Evolutionary conservation across 1,140 invertebrate genomes (phyloP).

Genomic region (Ptiloglossa arizonensis): DNA sequence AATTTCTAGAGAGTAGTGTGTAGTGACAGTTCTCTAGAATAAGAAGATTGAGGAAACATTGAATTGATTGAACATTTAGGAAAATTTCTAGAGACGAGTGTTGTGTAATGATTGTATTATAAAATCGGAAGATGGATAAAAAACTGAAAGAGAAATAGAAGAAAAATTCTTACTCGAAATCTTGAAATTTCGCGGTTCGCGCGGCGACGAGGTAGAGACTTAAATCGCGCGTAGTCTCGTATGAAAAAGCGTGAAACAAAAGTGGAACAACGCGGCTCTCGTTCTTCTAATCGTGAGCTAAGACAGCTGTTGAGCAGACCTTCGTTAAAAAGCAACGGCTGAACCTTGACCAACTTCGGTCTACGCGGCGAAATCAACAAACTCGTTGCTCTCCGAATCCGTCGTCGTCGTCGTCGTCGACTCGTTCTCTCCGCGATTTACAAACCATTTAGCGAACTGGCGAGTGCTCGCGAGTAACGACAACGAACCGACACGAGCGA

Average conservation of each 20-base stretch:
- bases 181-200: too few relatives aligned
- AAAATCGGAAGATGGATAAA: too few relatives aligned
- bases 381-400: background rate
- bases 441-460: background rate
- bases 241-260: background rate
- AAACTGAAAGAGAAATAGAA: too few relatives aligned
- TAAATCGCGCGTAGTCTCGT: background rate
- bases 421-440: too few relatives aligned
- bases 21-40: too few relatives aligned
- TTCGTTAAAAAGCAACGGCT: background rate
- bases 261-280: background rate
- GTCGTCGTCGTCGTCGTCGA: background rate
- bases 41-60: too few relatives aligned
- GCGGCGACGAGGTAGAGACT: too few relatives aligned
- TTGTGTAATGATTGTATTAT: too few relatives aligned
- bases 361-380: background rate
- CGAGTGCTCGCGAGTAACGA: background rate
- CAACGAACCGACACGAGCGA: background rate
- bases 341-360: slow-evolving; percentile 8
- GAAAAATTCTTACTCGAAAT: too few relatives aligned
- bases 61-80: too few relatives aligned
- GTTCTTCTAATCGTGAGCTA: background rate
- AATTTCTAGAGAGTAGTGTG: too few relatives aligned
- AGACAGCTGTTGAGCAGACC: background rate
- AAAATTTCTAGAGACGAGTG: too few relatives aligned